These are phyloP conservation scores for Troides helena DNA, from an alignment of 2,888 invertebrate genomes.

Conservation along the genomic window DNA sequence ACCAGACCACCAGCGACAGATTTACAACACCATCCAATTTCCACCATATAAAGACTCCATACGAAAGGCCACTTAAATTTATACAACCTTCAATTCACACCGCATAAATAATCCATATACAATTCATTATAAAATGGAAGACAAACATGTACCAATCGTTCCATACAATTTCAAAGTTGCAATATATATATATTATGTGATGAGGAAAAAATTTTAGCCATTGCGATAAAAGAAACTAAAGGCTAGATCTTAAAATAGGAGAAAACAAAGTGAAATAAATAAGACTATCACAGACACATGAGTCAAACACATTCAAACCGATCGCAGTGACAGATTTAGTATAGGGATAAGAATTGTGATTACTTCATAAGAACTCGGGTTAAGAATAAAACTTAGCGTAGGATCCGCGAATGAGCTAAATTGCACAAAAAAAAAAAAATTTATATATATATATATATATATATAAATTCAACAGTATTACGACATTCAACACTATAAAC, in stretches of 20 bases:
- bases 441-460: not conserved
- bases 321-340: slow-evolving; percentile 53
- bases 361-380: slow-evolving; percentile 61
- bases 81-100: not conserved
- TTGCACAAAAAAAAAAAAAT: slow-evolving; percentile 31
- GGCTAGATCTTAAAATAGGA: slow-evolving; percentile 48
- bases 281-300: slow-evolving; percentile 76
- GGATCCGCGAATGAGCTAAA: slow-evolving; percentile 36
- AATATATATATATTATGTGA: not conserved
- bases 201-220: slow-evolving; percentile 58
- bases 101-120: not conserved
- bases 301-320: slow-evolving; percentile 66
- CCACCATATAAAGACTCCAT: too few relatives aligned
- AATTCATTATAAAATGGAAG: slow-evolving; percentile 34
- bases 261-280: slow-evolving; percentile 61
- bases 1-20: not conserved
- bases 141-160: slow-evolving; percentile 32
- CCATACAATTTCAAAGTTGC: slow-evolving; percentile 6
- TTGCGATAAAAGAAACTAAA: slow-evolving; percentile 47
- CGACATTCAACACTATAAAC: not conserved
- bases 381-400: slow-evolving; percentile 40
- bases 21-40: not conserved
- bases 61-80: not conserved
- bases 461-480: not conserved
- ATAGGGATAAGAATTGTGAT: slow-evolving; percentile 52